Conservation (phyloP, 1,140 invertebrate species). For the Brachionus paranguensis region DNA sequence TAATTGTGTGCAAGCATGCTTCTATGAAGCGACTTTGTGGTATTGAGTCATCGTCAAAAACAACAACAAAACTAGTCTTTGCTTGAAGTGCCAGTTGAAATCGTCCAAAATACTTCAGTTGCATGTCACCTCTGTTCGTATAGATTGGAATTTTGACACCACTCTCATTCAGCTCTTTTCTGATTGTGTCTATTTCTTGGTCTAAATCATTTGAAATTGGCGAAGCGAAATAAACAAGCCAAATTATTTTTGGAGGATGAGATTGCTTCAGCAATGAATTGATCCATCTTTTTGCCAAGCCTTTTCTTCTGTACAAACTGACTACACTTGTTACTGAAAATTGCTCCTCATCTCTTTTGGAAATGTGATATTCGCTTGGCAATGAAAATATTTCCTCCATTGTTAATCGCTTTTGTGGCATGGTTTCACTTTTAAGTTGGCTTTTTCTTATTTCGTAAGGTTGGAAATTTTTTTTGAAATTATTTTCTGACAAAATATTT, state of each 20-base stretch:
- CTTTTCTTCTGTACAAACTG: background rate
- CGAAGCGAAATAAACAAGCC: background rate
- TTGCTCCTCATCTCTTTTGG: background rate
- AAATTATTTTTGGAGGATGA: background rate
- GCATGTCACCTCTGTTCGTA: background rate
- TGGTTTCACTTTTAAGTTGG: background rate
- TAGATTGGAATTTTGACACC: background rate
- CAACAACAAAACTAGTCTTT: background rate
- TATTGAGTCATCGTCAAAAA: background rate
- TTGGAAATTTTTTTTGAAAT: background rate
- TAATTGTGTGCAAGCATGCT: background rate
- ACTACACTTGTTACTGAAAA: background rate
- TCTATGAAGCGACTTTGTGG: background rate
- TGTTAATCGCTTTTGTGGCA: background rate
- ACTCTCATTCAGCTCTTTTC: background rate
- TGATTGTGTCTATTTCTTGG: background rate
- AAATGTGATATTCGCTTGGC: background rate
- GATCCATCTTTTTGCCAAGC: background rate
- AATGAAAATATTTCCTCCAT: background rate
- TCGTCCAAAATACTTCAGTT: constrained; percentile 18
- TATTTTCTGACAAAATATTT: background rate
- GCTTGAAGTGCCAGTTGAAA: background rate
- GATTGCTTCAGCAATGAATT: background rate
- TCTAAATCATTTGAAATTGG: background rate
- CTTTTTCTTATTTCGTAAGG: background rate